Percentiles rank a stretch among this genome's conserved stretches.
Evolutionary conservation across 1,140 invertebrate genomes (phyloP).

Genomic region (Drosophila sproati): DNA sequence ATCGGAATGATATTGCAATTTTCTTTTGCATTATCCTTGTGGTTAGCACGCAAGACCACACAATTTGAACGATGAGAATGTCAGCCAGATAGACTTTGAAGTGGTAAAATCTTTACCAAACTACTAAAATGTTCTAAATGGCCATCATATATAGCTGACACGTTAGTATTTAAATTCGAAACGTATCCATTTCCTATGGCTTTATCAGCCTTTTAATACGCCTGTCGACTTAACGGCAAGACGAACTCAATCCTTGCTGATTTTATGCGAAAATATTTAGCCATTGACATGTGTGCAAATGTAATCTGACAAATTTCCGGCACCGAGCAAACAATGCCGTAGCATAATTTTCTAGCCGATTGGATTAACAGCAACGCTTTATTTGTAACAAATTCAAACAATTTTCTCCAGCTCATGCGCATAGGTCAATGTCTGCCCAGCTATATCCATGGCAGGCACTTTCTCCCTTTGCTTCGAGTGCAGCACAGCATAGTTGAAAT

Average conservation of each 20-base stretch:
- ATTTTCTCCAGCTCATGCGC: conserved; percentile 99
- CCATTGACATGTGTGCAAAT: conserved; percentile 71
- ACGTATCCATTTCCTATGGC: background rate
- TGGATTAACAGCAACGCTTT: conserved; percentile 46
- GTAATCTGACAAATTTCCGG: conserved; percentile 78
- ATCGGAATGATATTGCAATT: conserved; percentile 50
- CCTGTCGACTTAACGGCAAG: conserved; percentile 59
- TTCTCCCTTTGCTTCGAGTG: conserved; percentile 90
- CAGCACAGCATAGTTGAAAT: conserved; percentile 90
- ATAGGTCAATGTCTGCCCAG: conserved; percentile 97
- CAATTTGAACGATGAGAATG: conserved; percentile 26
- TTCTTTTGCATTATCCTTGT: conserved; percentile 17
- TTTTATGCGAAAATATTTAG: conserved; percentile 33
- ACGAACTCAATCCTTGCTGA: conserved; percentile 51
- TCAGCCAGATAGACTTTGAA: too few species aligned
- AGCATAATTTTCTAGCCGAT: conserved; percentile 57
- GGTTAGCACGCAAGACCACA: conserved; percentile 60
- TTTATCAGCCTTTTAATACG: conserved; percentile 47
- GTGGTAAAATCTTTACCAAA: too few species aligned
- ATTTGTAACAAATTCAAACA: conserved; percentile 87
- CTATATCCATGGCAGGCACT: conserved; percentile 95
- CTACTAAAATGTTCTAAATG: conserved; percentile 23
- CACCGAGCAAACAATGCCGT: conserved; percentile 23
- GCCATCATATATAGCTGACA: conserved; percentile 25
- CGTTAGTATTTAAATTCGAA: conserved; percentile 16